Evolutionary conservation across 2,797 vertebrate genomes (phyloP).

Genomic region (Danio kyathit): DNA sequence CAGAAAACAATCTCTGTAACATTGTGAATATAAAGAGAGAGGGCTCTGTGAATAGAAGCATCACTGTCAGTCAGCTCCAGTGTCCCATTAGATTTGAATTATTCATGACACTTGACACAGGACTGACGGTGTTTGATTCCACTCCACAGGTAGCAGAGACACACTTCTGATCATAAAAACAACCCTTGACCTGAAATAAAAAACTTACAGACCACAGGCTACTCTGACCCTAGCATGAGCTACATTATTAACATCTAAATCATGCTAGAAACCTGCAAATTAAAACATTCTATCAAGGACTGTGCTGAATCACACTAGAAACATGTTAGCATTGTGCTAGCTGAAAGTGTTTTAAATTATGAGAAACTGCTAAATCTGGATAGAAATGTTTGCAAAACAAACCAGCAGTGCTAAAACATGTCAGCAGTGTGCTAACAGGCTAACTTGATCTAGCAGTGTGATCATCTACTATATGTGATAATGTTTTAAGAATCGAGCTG

Average conservation of each 20-base stretch:
- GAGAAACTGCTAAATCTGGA: too few relatives aligned
- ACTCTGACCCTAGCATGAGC: not conserved
- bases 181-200: not conserved
- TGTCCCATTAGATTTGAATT: constrained; percentile 64
- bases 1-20: constrained; percentile 25
- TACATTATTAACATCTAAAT: not conserved
- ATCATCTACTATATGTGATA: too few relatives aligned
- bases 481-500: too few relatives aligned
- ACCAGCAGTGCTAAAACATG: too few relatives aligned
- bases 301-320: too few relatives aligned
- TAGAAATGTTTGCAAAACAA: too few relatives aligned
- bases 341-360: too few relatives aligned
- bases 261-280: not conserved
- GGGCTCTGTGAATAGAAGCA: not conserved
- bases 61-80: constrained; percentile 53
- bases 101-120: constrained; percentile 60
- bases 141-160: not conserved
- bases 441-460: too few relatives aligned
- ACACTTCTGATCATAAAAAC: not conserved
- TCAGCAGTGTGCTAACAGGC: too few relatives aligned
- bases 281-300: too few relatives aligned
- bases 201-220: not conserved
- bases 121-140: constrained; percentile 46
- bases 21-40: constrained; percentile 13
- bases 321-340: too few relatives aligned